phyloP scores from a whole-genome alignment of 2,113 vertebrate genomes.

The Crotalus tigris region DNA sequence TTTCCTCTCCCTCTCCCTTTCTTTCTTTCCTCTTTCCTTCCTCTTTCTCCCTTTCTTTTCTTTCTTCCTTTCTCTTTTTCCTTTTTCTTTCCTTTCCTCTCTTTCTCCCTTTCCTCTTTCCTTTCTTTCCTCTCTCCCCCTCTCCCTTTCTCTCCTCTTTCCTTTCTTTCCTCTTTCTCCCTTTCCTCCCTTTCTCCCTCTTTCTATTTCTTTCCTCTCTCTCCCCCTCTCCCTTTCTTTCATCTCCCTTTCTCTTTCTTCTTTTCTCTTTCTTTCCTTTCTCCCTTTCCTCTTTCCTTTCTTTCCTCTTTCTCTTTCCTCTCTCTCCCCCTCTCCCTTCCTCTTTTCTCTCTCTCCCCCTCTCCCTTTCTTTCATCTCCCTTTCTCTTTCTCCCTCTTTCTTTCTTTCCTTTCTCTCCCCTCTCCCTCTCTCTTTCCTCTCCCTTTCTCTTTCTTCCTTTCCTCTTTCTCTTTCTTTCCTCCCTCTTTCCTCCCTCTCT shows the following conservation, averaged over 20 bases:
- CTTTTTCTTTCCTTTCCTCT: no score
- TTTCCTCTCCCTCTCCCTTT: fast-evolving
- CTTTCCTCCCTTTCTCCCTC: fast-evolving
- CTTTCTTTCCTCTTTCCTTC: no score
- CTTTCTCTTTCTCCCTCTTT: no score
- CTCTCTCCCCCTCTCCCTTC: fast-evolving
- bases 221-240: fast-evolving
- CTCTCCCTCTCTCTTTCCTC: fast-evolving
- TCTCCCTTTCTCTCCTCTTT: fast-evolving
- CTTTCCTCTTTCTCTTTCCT: fast-evolving
- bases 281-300: fast-evolving
- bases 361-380: no score
- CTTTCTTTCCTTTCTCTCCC: fast-evolving
- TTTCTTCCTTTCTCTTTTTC: no score
- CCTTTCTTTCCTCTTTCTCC: fast-evolving
- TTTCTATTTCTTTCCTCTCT: fast-evolving
- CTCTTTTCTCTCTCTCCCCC: fast-evolving
- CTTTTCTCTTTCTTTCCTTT: fast-evolving
- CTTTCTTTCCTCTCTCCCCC: fast-evolving
- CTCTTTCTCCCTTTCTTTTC: fast-evolving
- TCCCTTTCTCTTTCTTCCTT: fast-evolving
- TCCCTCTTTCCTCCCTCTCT: fast-evolving
- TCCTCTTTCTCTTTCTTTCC: fast-evolving
- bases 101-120: fast-evolving
- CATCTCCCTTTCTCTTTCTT: no score